These are phyloP conservation scores for Piaya cayana DNA, from an alignment of 2,113 vertebrate genomes.

Conservation along the genomic window DNA sequence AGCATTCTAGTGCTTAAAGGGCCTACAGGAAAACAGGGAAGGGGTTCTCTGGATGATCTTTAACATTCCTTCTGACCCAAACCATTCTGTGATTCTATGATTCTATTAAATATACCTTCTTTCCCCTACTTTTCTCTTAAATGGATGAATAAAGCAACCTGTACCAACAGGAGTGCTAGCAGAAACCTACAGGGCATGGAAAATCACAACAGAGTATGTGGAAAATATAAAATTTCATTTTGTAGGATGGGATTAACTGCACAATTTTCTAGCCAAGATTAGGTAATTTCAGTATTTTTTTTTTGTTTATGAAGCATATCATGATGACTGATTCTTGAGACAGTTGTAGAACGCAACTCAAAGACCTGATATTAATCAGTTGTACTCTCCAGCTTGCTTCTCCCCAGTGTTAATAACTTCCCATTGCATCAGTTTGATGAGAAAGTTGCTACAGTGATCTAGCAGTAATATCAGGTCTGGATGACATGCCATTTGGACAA, in stretches of 20 bases:
- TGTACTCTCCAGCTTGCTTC: constrained; percentile 77
- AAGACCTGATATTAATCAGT: constrained; percentile 83
- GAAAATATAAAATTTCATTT: constrained; percentile 58
- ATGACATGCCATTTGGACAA: constrained; percentile 32
- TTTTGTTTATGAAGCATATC: constrained; percentile 73
- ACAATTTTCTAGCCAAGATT: constrained; percentile 62
- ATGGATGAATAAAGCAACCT: neutral
- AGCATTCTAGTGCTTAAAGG: too few relatives aligned
- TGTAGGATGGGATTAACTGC: constrained; percentile 39
- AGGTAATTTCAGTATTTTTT: constrained; percentile 71
- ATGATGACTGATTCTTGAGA: constrained; percentile 78
- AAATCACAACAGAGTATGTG: constrained; percentile 29
- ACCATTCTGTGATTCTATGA: too few relatives aligned
- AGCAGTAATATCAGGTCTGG: constrained; percentile 6
- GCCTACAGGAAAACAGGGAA: too few relatives aligned
- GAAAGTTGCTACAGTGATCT: constrained; percentile 9
- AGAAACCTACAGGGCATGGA: constrained; percentile 52
- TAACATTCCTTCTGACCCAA: too few relatives aligned
- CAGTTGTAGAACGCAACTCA: constrained; percentile 70
- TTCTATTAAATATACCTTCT: neutral
- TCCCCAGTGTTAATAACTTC: constrained; percentile 68
- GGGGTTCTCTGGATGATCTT: too few relatives aligned
- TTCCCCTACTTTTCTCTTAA: neutral
- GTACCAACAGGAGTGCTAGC: neutral
- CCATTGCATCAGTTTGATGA: constrained; percentile 13